These are phyloP conservation scores for Crepidodera aurea DNA, from an alignment of 2,888 invertebrate genomes.

Conservation along the genomic window DNA sequence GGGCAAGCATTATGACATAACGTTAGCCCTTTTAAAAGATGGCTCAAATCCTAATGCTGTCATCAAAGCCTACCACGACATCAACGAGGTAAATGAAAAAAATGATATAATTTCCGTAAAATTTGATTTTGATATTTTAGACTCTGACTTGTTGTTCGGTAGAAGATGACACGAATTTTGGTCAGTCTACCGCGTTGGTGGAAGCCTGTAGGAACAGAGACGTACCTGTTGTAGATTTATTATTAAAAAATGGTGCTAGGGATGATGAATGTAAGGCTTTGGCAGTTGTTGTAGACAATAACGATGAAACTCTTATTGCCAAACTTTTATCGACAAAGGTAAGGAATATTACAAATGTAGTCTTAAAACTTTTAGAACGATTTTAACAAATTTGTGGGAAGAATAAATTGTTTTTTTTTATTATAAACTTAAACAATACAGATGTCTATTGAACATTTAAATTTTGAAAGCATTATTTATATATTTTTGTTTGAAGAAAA, in stretches of 20 bases:
- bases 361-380: too few species aligned
- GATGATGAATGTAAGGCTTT: conserved; percentile 89
- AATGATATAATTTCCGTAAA: too few species aligned
- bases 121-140: too few species aligned
- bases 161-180: conserved; percentile 61
- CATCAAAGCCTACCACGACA: conserved; percentile 64
- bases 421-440: too few species aligned
- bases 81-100: conserved; percentile 57
- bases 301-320: conserved; percentile 79
- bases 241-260: conserved; percentile 82
- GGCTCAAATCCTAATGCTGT: conserved; percentile 85
- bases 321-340: conserved; percentile 85
- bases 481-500: too few species aligned
- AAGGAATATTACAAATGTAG: too few species aligned
- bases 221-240: conserved; percentile 75
- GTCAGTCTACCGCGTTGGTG: conserved; percentile 68
- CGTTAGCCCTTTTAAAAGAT: conserved; percentile 72
- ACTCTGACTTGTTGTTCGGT: conserved; percentile 60
- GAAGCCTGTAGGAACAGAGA: conserved; percentile 76
- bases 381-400: too few species aligned
- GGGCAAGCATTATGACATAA: conserved; percentile 77
- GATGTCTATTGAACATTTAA: too few species aligned
- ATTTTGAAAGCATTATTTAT: too few species aligned
- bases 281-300: conserved; percentile 75
- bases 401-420: too few species aligned